Evolutionary conservation across 1,140 invertebrate species (phyloP).

Genomic region (Callitettix versicolor): DNA sequence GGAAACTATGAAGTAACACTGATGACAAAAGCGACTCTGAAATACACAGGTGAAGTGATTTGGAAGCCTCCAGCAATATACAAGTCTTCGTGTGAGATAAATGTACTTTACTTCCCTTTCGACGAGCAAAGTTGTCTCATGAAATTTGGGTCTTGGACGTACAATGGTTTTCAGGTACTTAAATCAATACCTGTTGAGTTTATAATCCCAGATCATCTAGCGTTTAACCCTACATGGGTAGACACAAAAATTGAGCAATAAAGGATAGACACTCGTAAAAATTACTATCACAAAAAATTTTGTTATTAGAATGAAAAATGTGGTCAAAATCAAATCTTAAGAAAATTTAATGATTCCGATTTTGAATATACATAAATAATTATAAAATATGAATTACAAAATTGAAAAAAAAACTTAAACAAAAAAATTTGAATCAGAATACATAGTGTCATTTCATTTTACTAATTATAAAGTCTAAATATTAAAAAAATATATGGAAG

Average conservation of each 20-base stretch:
- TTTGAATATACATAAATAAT: too few species aligned
- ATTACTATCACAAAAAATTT: too few species aligned
- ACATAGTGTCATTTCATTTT: too few species aligned
- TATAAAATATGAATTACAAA: too few species aligned
- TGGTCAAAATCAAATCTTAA: too few species aligned
- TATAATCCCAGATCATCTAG: conserved; percentile 22
- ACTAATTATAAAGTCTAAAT: too few species aligned
- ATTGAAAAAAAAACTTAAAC: too few species aligned
- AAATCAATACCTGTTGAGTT: too few species aligned
- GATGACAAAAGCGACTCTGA: conserved; percentile 91
- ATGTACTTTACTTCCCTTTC: conserved; percentile 92
- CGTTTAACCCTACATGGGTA: neutral
- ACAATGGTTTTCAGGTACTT: conserved; percentile 72
- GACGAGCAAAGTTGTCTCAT: conserved; percentile 88
- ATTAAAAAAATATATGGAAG: too few species aligned
- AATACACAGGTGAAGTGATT: conserved; percentile 79
- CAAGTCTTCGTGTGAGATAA: conserved; percentile 93
- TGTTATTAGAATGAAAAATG: too few species aligned
- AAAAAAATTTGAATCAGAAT: too few species aligned
- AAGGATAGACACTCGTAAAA: neutral
- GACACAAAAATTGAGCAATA: neutral
- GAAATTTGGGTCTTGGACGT: conserved; percentile 96
- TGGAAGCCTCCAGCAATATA: conserved; percentile 99
- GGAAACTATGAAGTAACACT: conserved; percentile 95
- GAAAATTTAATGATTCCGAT: too few species aligned